Percentiles rank a stretch among this genome's conserved stretches.
phyloP scores from a whole-genome alignment of 2,888 invertebrate species.

The Biston betularia region DNA sequence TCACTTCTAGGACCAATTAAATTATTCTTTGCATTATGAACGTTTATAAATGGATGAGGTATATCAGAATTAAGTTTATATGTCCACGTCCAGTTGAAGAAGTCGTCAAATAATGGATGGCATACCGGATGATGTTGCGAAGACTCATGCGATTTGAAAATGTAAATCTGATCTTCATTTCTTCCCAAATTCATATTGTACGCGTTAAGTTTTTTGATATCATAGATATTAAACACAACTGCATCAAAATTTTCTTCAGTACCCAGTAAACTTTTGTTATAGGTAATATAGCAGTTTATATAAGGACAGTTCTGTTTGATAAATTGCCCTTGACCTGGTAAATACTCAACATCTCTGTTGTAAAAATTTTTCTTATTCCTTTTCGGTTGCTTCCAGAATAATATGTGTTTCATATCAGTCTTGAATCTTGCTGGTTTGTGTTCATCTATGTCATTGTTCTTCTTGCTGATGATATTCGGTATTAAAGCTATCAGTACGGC shows the following conservation, averaged over 20 bases:
- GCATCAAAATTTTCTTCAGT: constrained; percentile 69
- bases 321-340: constrained; percentile 63
- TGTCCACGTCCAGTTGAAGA: constrained; percentile 81
- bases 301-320: constrained; percentile 69
- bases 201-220: constrained; percentile 54
- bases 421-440: constrained; percentile 50
- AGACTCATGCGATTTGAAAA: constrained; percentile 71
- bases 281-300: constrained; percentile 74
- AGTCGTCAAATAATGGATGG: constrained; percentile 63
- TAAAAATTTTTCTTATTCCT: constrained; percentile 41
- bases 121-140: constrained; percentile 67
- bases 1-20: constrained; percentile 63
- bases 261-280: constrained; percentile 58
- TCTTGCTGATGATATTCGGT: constrained; percentile 52
- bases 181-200: constrained; percentile 56
- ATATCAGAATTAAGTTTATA: constrained; percentile 74
- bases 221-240: constrained; percentile 65
- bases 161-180: constrained; percentile 65
- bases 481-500: constrained; percentile 55
- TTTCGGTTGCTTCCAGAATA: constrained; percentile 65
- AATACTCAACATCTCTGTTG: constrained; percentile 47
- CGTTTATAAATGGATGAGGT: constrained; percentile 67
- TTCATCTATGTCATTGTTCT: constrained; percentile 17
- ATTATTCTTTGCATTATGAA: constrained; percentile 55
- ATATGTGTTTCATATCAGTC: constrained; percentile 74